These are phyloP conservation scores for Willowsia nigromaculata DNA, from an alignment of 2,888 invertebrate genomes.

Conservation along the genomic window DNA sequence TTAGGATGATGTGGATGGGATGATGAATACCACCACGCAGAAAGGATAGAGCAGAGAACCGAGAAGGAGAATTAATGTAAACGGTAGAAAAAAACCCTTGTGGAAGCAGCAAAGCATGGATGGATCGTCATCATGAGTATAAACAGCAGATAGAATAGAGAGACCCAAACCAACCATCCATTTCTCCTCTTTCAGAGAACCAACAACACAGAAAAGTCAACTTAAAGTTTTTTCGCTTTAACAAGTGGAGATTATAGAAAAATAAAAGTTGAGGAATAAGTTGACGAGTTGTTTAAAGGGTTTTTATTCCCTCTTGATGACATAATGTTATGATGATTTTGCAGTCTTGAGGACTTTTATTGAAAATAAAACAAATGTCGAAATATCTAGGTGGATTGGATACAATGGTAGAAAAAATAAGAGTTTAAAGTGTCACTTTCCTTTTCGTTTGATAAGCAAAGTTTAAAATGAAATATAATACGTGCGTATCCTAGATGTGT, in stretches of 20 bases:
- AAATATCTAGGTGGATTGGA: too few relatives aligned
- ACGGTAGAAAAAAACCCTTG: constrained; percentile 28
- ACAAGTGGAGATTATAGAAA: neutral
- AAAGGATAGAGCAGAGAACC: neutral
- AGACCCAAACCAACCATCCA: neutral
- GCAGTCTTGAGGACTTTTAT: neutral
- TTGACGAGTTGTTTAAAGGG: neutral
- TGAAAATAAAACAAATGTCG: neutral
- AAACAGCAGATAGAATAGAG: neutral
- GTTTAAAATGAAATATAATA: too few relatives aligned
- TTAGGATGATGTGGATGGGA: constrained; percentile 2
- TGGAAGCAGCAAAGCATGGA: constrained; percentile 59
- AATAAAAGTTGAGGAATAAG: neutral
- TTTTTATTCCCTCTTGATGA: neutral
- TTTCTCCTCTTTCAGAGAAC: neutral
- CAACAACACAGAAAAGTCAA: neutral
- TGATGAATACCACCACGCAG: constrained; percentile 4
- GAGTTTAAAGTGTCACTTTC: too few relatives aligned
- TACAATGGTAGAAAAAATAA: neutral
- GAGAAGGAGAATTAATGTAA: neutral
- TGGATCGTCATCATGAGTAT: constrained; percentile 33
- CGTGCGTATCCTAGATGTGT: too few relatives aligned
- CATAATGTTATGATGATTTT: neutral
- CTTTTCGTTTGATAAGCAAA: too few relatives aligned
- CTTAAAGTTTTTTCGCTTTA: neutral